Evolutionary conservation across 2,888 invertebrate species (phyloP).

Genomic region (Zeuzera pyrina): DNA sequence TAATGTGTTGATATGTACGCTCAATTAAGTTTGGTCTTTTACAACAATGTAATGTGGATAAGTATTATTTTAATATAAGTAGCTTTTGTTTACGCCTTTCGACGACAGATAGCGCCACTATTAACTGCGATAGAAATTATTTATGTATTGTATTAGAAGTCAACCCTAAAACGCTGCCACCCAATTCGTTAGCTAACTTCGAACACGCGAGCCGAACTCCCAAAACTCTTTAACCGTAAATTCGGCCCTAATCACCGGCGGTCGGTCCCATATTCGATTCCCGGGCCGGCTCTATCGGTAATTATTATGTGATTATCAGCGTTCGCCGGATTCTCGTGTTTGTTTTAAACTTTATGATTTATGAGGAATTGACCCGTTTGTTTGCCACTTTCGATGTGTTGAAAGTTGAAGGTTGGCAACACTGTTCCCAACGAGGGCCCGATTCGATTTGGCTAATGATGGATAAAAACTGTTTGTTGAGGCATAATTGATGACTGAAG

Average conservation of each 20-base stretch:
- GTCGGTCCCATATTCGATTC: slow-evolving; percentile 28
- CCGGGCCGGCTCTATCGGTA: slow-evolving; percentile 38
- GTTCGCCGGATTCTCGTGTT: slow-evolving; percentile 42
- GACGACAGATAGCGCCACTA: too few relatives aligned
- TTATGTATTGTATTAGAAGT: too few relatives aligned
- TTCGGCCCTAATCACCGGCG: slow-evolving; percentile 10
- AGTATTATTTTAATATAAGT: too few relatives aligned
- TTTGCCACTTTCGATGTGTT: slow-evolving; percentile 27
- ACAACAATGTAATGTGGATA: not conserved
- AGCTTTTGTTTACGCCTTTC: too few relatives aligned
- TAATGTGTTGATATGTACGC: slow-evolving; percentile 36
- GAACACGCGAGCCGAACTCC: not conserved
- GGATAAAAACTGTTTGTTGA: too few relatives aligned
- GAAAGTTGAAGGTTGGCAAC: slow-evolving; percentile 14
- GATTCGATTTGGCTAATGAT: too few relatives aligned
- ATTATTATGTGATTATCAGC: slow-evolving; percentile 64
- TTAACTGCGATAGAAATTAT: too few relatives aligned
- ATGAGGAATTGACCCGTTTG: slow-evolving; percentile 48
- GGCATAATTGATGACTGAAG: too few relatives aligned
- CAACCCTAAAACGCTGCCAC: not conserved
- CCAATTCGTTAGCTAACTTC: not conserved
- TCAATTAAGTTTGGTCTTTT: too few relatives aligned
- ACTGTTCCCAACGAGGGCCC: too few relatives aligned
- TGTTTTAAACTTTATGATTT: slow-evolving; percentile 61
- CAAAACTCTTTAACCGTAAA: slow-evolving; percentile 1